A percentile compares a stretch with the other conserved stretches of the same genome.
phyloP scores from a whole-genome alignment of 30 jellyfish, hydroid and myxozoan genomes.

The Aurelia coerulea region DNA sequence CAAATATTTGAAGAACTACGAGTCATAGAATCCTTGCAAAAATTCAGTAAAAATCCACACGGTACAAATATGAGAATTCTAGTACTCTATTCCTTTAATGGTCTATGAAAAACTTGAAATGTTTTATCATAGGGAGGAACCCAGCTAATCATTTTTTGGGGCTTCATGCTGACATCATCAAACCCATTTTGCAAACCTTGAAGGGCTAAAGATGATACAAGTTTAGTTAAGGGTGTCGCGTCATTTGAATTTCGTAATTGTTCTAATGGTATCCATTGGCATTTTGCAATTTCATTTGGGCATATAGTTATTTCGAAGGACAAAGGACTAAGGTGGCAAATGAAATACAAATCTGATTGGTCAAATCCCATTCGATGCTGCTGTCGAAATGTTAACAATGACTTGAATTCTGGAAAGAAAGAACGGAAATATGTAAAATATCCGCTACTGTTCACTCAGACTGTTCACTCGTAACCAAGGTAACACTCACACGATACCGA shows the following conservation, averaged over 20 bases:
- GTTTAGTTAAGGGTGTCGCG: constrained; percentile 86
- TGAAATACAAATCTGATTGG: constrained; percentile 93
- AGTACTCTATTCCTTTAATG: neutral
- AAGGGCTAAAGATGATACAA: constrained; percentile 60
- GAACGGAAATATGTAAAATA: neutral
- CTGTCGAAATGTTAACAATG: constrained; percentile 87
- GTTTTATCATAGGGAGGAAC: constrained; percentile 68
- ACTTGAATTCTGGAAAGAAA: constrained; percentile 72
- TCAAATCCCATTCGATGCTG: constrained; percentile 82
- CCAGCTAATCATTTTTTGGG: constrained; percentile 79
- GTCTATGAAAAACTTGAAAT: constrained; percentile 68
- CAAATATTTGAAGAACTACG: too few species aligned
- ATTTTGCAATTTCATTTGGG: constrained; percentile 76
- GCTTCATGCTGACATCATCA: constrained; percentile 62
- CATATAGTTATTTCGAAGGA: constrained; percentile 69
- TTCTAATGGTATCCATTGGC: constrained; percentile 85
- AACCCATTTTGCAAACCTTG: constrained; percentile 67
- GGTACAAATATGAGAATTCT: neutral
- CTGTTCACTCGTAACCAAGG: too few species aligned
- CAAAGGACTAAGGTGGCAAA: constrained; percentile 87
- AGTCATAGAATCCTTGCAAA: too few species aligned
- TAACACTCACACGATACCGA: too few species aligned
- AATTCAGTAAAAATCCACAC: neutral
- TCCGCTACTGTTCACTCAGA: too few species aligned
- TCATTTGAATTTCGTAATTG: constrained; percentile 45